Evolutionary conservation across 2,113 vertebrate genomes (phyloP).

Genomic region (Macquaria australasica): DNA sequence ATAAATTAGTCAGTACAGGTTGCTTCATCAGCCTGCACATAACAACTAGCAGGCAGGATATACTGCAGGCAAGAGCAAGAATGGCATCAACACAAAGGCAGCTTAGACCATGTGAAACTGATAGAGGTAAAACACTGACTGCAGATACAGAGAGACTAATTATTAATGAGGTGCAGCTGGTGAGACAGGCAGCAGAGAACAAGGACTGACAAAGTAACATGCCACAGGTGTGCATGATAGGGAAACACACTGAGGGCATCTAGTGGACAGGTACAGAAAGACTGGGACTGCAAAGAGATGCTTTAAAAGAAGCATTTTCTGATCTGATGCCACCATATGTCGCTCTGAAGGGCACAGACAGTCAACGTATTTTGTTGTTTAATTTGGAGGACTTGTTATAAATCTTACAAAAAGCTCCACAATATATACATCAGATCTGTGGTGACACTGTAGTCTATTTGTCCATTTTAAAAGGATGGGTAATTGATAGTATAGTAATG

Average conservation of each 20-base stretch:
- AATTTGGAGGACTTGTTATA: no score
- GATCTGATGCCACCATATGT: no score
- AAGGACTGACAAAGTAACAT: neutral
- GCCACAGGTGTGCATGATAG: neutral
- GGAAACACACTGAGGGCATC: neutral
- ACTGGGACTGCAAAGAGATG: no score
- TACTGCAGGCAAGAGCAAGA: conserved; percentile 6
- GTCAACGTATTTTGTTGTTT: no score
- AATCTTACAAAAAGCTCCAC: no score
- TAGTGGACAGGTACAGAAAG: no score
- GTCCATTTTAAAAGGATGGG: no score
- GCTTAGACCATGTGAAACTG: conserved; percentile 27
- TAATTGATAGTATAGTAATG: no score
- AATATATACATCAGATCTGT: no score
- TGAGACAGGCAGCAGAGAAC: neutral
- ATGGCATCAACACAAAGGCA: conserved; percentile 20
- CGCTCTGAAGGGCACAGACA: no score
- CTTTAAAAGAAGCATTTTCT: no score
- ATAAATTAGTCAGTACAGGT: conserved; percentile 36
- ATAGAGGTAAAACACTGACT: conserved; percentile 19
- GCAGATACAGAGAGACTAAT: conserved; percentile 17
- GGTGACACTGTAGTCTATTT: no score
- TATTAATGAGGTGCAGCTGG: conserved; percentile 40
- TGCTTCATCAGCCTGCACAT: neutral
- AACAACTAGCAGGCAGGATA: neutral